Evolutionary conservation across 2,113 vertebrate species (phyloP), one percentile per base, ranked within the genome.

Genomic region (Dipodomys ordii): DNA sequence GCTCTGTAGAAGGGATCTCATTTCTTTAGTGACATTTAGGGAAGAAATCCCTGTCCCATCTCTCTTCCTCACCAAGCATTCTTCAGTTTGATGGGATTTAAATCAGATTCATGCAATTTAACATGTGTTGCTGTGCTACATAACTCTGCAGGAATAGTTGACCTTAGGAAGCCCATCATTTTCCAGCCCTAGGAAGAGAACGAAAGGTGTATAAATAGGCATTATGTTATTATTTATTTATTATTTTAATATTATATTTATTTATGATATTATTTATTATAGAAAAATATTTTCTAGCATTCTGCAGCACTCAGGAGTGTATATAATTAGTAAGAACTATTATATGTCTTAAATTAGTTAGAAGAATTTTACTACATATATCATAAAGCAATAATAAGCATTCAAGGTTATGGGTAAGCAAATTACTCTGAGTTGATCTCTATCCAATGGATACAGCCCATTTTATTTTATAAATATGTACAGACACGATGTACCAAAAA

Each of bases 31-130:
- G 53, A 67, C 16, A 1, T 28, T 39, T 28, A 44, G 28, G 44
- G 62, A 82, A 44, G 10, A 46, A 13, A 86, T 30, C 30, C 4
- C 5, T 20, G 7, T 0, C 5, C 8, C 0, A 3, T 25, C 10
- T 68, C 15, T 68, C 6, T 32, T 67, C 32, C 12, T 49, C 19
- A 77, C 32, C 80, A 83, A 28, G 1, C 16, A 35, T 39, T 78
- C 23, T 44, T 92, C 82, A 74, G 28, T 72, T 91, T 5, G 11
- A 0, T 5, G 57, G 5, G 81, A 77, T 82, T 93, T 67, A 27
- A 22, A 27, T 77, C 12, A 28, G 28, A 39, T 6, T 39, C 5
- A 39, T 39, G 35, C 4, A 39, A 39, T 39, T 39, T 39, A 39
- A 39, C 35, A 39, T 39, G 35, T 39, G 39, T 39, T 39, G 39